Evolutionary conservation across 2,888 invertebrate species (phyloP).

Genomic region (Eupithecia subumbrata): DNA sequence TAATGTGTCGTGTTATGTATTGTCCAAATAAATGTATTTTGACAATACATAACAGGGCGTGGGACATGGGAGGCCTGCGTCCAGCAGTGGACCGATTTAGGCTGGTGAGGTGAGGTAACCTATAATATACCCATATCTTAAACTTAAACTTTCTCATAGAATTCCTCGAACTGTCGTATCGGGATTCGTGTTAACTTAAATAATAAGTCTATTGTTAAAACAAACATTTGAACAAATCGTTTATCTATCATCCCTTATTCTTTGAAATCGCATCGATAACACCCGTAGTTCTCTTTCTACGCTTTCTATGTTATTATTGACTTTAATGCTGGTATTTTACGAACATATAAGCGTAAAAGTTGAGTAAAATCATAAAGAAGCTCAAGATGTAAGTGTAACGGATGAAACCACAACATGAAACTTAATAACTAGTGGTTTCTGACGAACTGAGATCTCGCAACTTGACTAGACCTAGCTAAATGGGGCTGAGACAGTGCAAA

Average conservation of each 20-base stretch:
- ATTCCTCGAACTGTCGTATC: not conserved
- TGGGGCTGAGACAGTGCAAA: not conserved
- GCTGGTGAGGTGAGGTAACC: too few species aligned
- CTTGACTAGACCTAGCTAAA: not conserved
- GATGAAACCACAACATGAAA: slow-evolving; percentile 11
- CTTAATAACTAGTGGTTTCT: slow-evolving; percentile 4
- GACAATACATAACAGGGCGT: too few species aligned
- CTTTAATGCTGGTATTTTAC: slow-evolving; percentile 1
- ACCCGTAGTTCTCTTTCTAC: not conserved
- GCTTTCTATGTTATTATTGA: not conserved
- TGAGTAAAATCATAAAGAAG: not conserved
- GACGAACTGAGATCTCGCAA: not conserved
- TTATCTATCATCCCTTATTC: not conserved
- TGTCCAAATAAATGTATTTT: too few species aligned
- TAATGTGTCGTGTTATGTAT: too few species aligned
- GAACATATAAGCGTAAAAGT: not conserved
- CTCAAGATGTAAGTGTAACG: slow-evolving; percentile 11
- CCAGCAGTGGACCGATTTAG: too few species aligned
- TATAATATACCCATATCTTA: not conserved
- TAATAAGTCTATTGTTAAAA: not conserved
- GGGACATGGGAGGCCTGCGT: too few species aligned
- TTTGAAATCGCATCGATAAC: slow-evolving; percentile 5
- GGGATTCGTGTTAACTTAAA: not conserved
- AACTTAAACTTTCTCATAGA: not conserved
- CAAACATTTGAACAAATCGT: not conserved